A percentile compares a stretch with the other conserved stretches of the same genome.
These are phyloP conservation scores for Falco columbarius DNA, from an alignment of 2,797 vertebrate genomes.

Conservation along the genomic window DNA sequence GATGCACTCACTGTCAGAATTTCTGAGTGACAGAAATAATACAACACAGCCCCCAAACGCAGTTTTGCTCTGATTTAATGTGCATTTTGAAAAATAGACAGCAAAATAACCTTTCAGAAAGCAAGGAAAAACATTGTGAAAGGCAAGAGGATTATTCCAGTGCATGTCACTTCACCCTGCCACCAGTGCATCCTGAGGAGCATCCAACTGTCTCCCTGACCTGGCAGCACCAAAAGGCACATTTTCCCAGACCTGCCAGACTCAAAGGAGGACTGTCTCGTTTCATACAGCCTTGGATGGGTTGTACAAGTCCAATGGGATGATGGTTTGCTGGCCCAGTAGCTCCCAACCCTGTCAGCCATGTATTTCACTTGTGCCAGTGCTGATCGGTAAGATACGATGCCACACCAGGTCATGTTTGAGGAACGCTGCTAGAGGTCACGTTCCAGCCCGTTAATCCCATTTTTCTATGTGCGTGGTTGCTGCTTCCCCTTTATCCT, in stretches of 20 bases:
- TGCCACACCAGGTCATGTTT: not conserved
- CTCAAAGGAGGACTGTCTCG: not conserved
- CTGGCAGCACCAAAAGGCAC: not conserved
- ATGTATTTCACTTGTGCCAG: not conserved
- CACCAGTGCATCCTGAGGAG: fast-evolving
- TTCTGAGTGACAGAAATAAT: not conserved
- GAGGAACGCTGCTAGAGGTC: not conserved
- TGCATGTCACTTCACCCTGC: not conserved
- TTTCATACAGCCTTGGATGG: not conserved
- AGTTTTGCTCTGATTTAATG: not conserved
- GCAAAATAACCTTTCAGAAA: not conserved
- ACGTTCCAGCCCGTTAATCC: not conserved
- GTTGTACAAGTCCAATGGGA: not conserved
- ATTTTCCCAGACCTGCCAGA: not conserved
- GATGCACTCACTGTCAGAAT: fast-evolving
- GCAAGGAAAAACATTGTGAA: not conserved
- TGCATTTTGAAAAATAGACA: not conserved
- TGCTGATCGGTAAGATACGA: fast-evolving
- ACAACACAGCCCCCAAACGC: fast-evolving
- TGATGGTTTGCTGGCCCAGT: not conserved
- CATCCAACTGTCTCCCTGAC: not conserved
- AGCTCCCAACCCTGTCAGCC: not conserved
- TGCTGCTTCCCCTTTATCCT: not conserved
- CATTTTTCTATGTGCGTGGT: not conserved
- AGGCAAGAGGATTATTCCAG: not conserved